Base-by-base conservation (phyloP, 2,888 invertebrate species). In the Chymomyza fuscimana region DNA sequence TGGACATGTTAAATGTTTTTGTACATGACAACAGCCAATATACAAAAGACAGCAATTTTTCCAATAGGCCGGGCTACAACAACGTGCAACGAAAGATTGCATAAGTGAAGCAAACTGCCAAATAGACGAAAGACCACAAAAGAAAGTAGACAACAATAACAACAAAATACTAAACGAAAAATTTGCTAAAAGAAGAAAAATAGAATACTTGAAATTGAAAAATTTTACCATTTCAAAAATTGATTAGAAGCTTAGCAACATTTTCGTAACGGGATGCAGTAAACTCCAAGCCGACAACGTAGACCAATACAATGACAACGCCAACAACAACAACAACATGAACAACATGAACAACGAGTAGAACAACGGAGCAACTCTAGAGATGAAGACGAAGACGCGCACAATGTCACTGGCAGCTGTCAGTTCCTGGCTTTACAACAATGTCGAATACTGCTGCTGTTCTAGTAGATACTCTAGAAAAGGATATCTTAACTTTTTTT, bases 1-100 rank as follows among this genome's bases (percentile, higher is more conserved):
- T 76, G 74, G 80, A 72, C 83, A 86, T 86, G 86, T 81, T 86
- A 77, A 83, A 80, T 77, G 86, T 74, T 83, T 32, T 83, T 76
- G 76, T 77, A 78, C 80, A 83, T 81, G 83, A 80, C 83, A 83
- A 78, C 80, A 81, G 83, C 67, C 86, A 16, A 80, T 80, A 36
- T 58, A 16, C 15, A 12, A 63, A 64, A 73, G 76, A 76, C 73
- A 70, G 65, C 70, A 74, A 64, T 50, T 71, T 46, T 46, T 56
- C 67, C 64, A 67, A 74, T 15, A 58, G 58, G 56, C 56, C 25
- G 19, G 56, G 25, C 15, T 25, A 56, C 56, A 19, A 56, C n/a
- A 10, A 25, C 52, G 4, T n/a, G 77, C 60, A 60, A n/a, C 19
- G 40, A 60, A 29, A 60, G 32, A 60, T 22, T 72, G 65, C 74